These are phyloP conservation scores for Ophion ellenae DNA, from an alignment of 2,888 invertebrate genomes.

Conservation along the genomic window DNA sequence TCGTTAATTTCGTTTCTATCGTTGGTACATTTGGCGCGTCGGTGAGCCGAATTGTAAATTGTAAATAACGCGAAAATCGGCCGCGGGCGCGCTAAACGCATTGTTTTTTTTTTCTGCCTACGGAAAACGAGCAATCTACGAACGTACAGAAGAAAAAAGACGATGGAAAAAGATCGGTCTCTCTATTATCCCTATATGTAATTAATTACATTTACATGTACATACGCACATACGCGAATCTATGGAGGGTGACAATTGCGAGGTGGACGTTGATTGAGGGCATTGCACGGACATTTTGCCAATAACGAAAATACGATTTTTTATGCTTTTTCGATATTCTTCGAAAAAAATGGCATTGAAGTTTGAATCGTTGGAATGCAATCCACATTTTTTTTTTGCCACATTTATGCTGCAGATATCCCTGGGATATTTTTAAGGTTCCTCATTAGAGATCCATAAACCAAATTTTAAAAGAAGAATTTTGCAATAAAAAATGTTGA, in stretches of 20 bases:
- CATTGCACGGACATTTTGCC: too few species aligned
- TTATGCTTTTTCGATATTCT: too few species aligned
- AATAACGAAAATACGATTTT: too few species aligned
- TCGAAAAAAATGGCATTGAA: too few species aligned
- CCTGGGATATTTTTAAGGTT: too few species aligned
- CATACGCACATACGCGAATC: background rate
- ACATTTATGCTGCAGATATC: too few species aligned
- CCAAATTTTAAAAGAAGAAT: too few species aligned
- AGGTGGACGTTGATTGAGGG: too few species aligned
- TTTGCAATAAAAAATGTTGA: too few species aligned
- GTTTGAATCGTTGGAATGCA: too few species aligned
- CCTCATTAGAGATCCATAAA: too few species aligned
- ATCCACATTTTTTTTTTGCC: too few species aligned
- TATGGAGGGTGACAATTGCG: background rate
- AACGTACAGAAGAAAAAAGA: background rate
- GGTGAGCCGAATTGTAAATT: conserved; percentile 3
- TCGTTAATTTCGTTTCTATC: conserved; percentile 8
- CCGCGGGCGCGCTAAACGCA: conserved; percentile 9
- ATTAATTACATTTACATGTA: background rate
- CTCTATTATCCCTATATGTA: conserved; percentile 27
- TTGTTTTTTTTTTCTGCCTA: background rate
- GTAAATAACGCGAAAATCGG: conserved; percentile 26
- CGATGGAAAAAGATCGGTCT: conserved; percentile 38
- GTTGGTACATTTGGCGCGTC: background rate
- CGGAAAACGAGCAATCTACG: background rate